Percentiles rank a stretch among this genome's conserved stretches.
phyloP scores from a whole-genome alignment of 2,113 vertebrate species.

The Charina bottae region DNA sequence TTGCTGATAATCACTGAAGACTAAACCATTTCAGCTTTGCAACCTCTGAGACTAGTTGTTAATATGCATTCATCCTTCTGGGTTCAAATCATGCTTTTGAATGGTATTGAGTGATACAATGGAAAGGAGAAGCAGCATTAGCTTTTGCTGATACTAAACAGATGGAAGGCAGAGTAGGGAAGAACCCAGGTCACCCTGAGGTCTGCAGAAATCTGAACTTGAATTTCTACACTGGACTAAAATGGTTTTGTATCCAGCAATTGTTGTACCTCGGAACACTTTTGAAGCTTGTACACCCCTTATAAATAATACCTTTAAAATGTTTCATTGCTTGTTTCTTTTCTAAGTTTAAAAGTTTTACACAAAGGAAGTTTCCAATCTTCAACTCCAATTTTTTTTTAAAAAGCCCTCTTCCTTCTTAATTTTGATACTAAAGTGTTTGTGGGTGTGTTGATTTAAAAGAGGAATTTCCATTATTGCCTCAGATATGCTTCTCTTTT shows the following conservation, averaged over 20 bases:
- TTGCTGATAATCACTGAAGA: too few species aligned
- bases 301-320: not conserved
- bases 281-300: not conserved
- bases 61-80: not conserved
- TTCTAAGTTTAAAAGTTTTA: not conserved
- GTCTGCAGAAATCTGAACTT: not conserved
- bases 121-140: not conserved
- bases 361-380: not conserved
- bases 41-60: not conserved
- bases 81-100: not conserved
- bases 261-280: not conserved
- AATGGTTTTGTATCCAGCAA: not conserved
- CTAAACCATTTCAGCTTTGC: not conserved
- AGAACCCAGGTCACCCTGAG: not conserved
- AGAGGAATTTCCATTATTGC: not conserved
- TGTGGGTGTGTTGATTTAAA: not conserved
- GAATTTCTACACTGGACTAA: not conserved
- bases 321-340: not conserved
- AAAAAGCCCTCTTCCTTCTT: too few species aligned
- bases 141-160: not conserved
- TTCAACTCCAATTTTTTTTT: not conserved
- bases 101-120: not conserved
- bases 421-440: not conserved
- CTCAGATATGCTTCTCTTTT: not conserved
- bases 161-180: not conserved